Conservation (phyloP, 2,888 invertebrate genomes). For the Drosophila nigricruria region DNA sequence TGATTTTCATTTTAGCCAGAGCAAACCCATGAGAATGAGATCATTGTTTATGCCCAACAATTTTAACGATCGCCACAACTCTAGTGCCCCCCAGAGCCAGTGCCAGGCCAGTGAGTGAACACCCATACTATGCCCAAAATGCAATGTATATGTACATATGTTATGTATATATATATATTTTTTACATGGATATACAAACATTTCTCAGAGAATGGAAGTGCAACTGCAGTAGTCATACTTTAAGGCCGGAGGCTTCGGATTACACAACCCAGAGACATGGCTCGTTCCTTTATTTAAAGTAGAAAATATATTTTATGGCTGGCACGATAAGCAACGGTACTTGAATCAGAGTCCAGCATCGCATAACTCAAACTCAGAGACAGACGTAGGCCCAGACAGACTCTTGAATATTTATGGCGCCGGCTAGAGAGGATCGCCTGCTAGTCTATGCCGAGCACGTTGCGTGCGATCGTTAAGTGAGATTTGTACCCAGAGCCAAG, state of each 20-base stretch:
- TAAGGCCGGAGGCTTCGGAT: constrained; percentile 69
- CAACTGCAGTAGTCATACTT: constrained; percentile 36
- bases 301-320: constrained; percentile 51
- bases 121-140: constrained; percentile 40
- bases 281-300: constrained; percentile 39
- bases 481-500: constrained; percentile 56
- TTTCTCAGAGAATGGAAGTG: constrained; percentile 10
- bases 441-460: constrained; percentile 66
- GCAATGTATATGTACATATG: constrained; percentile 25
- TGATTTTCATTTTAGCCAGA: constrained; percentile 45
- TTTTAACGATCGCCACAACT: constrained; percentile 60
- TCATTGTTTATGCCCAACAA: constrained; percentile 60
- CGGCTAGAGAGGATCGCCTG: constrained; percentile 58
- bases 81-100: background rate
- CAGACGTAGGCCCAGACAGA: constrained; percentile 24
- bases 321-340: constrained; percentile 64
- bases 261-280: constrained; percentile 53
- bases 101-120: constrained; percentile 14
- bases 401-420: constrained; percentile 72
- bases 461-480: constrained; percentile 60
- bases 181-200: constrained; percentile 8
- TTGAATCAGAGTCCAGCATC: constrained; percentile 40
- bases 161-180: constrained; percentile 1
- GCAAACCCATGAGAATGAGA: constrained; percentile 34
- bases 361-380: constrained; percentile 49